Evolutionary conservation across 2,797 vertebrate genomes (phyloP).

Genomic region (Caiman crocodilus): DNA sequence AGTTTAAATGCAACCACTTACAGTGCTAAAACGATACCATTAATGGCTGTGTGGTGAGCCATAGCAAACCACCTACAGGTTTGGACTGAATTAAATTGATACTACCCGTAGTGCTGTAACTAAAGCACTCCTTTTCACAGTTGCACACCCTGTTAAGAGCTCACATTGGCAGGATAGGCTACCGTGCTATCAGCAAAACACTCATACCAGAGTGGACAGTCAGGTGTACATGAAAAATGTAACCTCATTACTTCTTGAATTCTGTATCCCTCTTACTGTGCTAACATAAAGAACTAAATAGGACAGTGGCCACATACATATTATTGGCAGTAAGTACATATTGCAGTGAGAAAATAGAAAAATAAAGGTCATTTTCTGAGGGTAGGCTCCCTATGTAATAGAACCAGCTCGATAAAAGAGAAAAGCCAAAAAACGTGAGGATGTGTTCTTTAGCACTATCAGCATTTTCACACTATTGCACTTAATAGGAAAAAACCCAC

Average conservation of each 20-base stretch:
- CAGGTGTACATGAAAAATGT: neutral
- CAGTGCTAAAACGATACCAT: slow-evolving; percentile 58
- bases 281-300: neutral
- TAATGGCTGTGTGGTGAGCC: slow-evolving; percentile 69
- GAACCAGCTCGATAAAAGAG: neutral
- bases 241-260: neutral
- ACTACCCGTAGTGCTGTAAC: slow-evolving; percentile 33
- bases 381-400: neutral
- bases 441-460: slow-evolving; percentile 26
- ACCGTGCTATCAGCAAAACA: neutral
- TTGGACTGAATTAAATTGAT: slow-evolving; percentile 63
- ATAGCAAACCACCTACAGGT: slow-evolving; percentile 70
- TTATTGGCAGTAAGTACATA: neutral
- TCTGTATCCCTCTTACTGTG: neutral
- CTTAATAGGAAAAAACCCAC: slow-evolving; percentile 56
- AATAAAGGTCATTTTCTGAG: neutral
- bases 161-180: slow-evolving; percentile 16
- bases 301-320: neutral
- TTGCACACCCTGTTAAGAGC: slow-evolving; percentile 56
- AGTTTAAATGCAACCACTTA: slow-evolving; percentile 61
- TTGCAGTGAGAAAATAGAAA: neutral
- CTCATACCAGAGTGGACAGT: neutral
- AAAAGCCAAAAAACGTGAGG: slow-evolving; percentile 23
- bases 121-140: slow-evolving; percentile 74
- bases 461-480: slow-evolving; percentile 56